Percentiles rank a stretch among this genome's conserved stretches.
Evolutionary conservation across 2,888 invertebrate genomes (phyloP).

Genomic region (Noctua janthina): DNA sequence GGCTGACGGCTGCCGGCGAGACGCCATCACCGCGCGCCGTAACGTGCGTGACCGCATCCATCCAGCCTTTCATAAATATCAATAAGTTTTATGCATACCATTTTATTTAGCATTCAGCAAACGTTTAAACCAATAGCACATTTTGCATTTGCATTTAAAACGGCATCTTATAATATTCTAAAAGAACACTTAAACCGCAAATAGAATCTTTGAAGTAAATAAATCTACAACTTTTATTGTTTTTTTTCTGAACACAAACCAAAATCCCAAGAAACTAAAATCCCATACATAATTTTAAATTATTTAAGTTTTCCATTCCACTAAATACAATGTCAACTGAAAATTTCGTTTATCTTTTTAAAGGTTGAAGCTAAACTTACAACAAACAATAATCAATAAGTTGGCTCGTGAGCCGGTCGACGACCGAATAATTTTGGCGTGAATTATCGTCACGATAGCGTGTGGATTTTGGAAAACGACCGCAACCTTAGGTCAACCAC

Average conservation of each 20-base stretch:
- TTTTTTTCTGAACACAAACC: neutral
- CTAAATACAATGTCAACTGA: constrained; percentile 38
- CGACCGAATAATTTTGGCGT: constrained; percentile 82
- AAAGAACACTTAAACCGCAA: constrained; percentile 18
- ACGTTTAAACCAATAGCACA: constrained; percentile 17
- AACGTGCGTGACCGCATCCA: constrained; percentile 72
- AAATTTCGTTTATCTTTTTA: constrained; percentile 52
- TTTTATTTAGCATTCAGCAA: constrained; percentile 64
- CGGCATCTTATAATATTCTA: constrained; percentile 1
- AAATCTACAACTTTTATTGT: neutral
- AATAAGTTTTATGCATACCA: constrained; percentile 72
- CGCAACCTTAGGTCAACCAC: constrained; percentile 73
- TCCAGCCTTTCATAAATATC: constrained; percentile 54
- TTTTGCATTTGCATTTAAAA: constrained; percentile 23
- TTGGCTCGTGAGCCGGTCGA: constrained; percentile 69
- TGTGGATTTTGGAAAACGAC: constrained; percentile 77
- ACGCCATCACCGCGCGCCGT: constrained; percentile 30
- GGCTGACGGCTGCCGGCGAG: constrained; percentile 34
- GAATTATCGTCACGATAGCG: constrained; percentile 81
- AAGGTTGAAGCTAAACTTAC: constrained; percentile 61
- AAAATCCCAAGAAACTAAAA: constrained; percentile 4
- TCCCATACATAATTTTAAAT: constrained; percentile 8
- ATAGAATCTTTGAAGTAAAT: constrained; percentile 1
- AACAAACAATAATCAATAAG: constrained; percentile 66
- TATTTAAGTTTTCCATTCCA: constrained; percentile 32